Base-by-base conservation (phyloP, 2,888 invertebrate species). In the Chydorus sphaericus region DNA sequence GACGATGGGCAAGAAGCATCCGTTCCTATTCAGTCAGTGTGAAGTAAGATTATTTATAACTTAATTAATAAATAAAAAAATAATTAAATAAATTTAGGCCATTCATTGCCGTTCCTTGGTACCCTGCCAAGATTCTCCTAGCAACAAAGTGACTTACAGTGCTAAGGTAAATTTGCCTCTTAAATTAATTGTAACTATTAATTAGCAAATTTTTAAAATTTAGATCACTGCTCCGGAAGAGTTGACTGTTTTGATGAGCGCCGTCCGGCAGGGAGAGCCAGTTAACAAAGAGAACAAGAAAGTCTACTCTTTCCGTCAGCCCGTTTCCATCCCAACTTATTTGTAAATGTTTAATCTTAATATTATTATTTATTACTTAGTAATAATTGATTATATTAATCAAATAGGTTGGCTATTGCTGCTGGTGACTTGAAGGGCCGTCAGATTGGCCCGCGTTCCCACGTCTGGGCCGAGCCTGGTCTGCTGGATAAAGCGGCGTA, bases 71-170 rank as follows among this genome's bases (percentile, higher is more conserved):
- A 49, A 14, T 18, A 49, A 52, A 52, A 7, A 18, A 23, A 6
- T 38, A 5, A 63, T 5, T 49, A 52, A 3, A 10, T 10, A 16
- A 49, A 29, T 67, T 30, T 66, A 86, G 82, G 83, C 88, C 2
- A 90, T 91, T 61, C 88, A 91, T 72, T 88, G 89, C 0, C 78
- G 93, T 48, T 87, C 92, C 3, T 79, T 93, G 61, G 63, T 92
- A 3, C 94, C 94, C 0, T 93, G 92, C 66, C 93, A 94, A 73
- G 91, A 94, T 73, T 83, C 90, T 0, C 93, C 94, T 0, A 78
- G 82, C 0, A 85, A 92, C 3, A 96, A 96, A 72, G 80, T 82
- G 62, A 82, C 86, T 0, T 94, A 91, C 67, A 75, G 78, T 55
- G 88, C 89, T 7, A 75, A 67, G 68, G 76, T 77, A 66, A 66